These are phyloP conservation scores for Lasaia peninsularis DNA, from an alignment of 1,140 invertebrate species.

Conservation along the genomic window DNA sequence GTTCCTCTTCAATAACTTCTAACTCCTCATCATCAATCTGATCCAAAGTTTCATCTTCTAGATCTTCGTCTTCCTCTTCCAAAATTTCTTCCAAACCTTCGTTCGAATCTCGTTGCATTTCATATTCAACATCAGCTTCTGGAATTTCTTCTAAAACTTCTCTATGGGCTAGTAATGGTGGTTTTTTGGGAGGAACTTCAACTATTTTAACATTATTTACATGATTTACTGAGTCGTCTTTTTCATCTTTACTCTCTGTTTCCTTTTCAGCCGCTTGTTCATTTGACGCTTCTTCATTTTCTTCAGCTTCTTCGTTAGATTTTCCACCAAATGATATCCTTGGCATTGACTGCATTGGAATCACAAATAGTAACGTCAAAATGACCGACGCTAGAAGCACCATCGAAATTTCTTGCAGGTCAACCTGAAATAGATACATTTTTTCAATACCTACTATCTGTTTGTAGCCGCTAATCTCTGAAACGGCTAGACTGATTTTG, in stretches of 20 bases:
- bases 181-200: slow-evolving; percentile 35
- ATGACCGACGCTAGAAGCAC: slow-evolving; percentile 77
- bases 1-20: slow-evolving; percentile 52
- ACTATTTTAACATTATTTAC: background rate
- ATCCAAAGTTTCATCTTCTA: slow-evolving; percentile 48
- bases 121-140: slow-evolving; percentile 64
- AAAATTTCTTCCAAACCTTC: slow-evolving; percentile 66
- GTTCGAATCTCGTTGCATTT: slow-evolving; percentile 50
- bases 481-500: too few species aligned
- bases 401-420: slow-evolving; percentile 55
- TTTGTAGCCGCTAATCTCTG: too few species aligned
- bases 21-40: slow-evolving; percentile 52
- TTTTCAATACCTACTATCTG: too few species aligned
- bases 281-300: slow-evolving; percentile 20
- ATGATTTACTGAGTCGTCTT: slow-evolving; percentile 22
- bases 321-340: slow-evolving; percentile 62
- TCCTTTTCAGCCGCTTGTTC: slow-evolving; percentile 20
- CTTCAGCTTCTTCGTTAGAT: slow-evolving; percentile 23
- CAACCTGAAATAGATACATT: slow-evolving; percentile 50
- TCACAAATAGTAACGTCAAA: slow-evolving; percentile 82
- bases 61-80: slow-evolving; percentile 68
- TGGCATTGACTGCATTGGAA: slow-evolving; percentile 83
- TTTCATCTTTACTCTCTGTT: slow-evolving; percentile 16
- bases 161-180: slow-evolving; percentile 54
- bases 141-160: slow-evolving; percentile 66